These are phyloP conservation scores for Drosophila serrata DNA, from an alignment of 1,140 invertebrate species.

Conservation along the genomic window DNA sequence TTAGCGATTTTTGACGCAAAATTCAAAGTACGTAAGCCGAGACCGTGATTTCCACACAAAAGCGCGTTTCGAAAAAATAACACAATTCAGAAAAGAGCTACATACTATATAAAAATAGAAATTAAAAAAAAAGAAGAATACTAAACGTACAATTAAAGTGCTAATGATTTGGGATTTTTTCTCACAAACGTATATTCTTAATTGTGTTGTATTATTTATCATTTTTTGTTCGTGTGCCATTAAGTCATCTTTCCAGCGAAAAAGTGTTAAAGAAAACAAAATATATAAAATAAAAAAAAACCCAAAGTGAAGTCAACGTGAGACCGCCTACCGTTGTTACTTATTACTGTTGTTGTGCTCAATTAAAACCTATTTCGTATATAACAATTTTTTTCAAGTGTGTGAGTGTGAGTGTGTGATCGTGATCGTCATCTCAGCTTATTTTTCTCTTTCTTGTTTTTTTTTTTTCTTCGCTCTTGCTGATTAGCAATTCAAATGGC, in stretches of 20 bases:
- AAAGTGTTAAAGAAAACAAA: constrained; percentile 30
- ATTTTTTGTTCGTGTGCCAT: constrained; percentile 63
- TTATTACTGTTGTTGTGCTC: constrained; percentile 34
- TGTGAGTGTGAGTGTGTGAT: constrained; percentile 45
- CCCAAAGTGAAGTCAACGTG: constrained; percentile 33
- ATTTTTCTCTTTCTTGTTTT: neutral
- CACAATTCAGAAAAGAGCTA: neutral
- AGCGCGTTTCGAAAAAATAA: constrained; percentile 27
- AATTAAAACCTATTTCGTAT: constrained; percentile 33
- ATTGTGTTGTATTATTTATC: constrained; percentile 48
- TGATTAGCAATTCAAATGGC: constrained; percentile 38
- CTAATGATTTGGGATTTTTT: constrained; percentile 59
- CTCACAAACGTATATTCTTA: constrained; percentile 36
- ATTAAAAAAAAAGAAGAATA: constrained; percentile 10
- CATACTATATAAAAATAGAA: constrained; percentile 3
- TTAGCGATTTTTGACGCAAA: constrained; percentile 45
- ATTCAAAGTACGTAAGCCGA: constrained; percentile 45
- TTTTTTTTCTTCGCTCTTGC: constrained; percentile 10
- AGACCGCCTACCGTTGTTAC: constrained; percentile 15
- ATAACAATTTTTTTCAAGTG: constrained; percentile 29
- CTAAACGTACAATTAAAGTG: constrained; percentile 55
- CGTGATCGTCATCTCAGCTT: constrained; percentile 30
- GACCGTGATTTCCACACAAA: constrained; percentile 36
- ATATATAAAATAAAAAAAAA: neutral
- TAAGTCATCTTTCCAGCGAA: constrained; percentile 65